Conservation (phyloP, 2,113 vertebrate genomes). For the Aphelocoma coerulescens region DNA sequence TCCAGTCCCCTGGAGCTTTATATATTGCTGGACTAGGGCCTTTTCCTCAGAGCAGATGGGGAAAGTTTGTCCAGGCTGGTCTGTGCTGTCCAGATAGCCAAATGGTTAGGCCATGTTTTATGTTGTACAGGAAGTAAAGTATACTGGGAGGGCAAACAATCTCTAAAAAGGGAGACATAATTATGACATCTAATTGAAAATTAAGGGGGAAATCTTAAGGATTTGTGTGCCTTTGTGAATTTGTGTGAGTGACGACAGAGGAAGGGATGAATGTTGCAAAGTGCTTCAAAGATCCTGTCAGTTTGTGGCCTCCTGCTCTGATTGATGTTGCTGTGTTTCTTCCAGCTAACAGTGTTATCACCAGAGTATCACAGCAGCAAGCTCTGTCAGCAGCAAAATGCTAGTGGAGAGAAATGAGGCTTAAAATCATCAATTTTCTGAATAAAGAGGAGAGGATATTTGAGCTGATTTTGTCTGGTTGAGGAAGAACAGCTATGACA, state of each 20-base stretch:
- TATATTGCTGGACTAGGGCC: not conserved
- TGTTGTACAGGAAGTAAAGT: not conserved
- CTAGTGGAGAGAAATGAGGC: not conserved
- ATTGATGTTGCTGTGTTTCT: not conserved
- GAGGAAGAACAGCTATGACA: not conserved
- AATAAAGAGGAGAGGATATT: not conserved
- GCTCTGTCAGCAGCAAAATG: not conserved
- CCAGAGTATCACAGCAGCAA: not conserved
- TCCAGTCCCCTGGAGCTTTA: not conserved
- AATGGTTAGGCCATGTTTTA: not conserved
- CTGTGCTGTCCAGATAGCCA: not conserved
- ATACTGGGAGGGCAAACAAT: not conserved
- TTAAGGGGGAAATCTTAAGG: not conserved
- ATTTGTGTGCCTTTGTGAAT: not conserved
- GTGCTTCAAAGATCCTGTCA: not conserved
- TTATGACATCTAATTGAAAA: not conserved
- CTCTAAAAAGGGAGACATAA: not conserved
- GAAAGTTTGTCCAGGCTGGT: not conserved
- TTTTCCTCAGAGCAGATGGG: not conserved
- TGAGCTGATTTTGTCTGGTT: not conserved
- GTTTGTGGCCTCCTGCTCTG: not conserved
- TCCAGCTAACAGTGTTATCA: not conserved
- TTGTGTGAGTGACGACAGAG: not conserved
- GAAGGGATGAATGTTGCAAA: not conserved
- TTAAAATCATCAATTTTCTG: not conserved